Base-by-base conservation (phyloP, 2,113 vertebrate species). In the Struthio camelus region DNA sequence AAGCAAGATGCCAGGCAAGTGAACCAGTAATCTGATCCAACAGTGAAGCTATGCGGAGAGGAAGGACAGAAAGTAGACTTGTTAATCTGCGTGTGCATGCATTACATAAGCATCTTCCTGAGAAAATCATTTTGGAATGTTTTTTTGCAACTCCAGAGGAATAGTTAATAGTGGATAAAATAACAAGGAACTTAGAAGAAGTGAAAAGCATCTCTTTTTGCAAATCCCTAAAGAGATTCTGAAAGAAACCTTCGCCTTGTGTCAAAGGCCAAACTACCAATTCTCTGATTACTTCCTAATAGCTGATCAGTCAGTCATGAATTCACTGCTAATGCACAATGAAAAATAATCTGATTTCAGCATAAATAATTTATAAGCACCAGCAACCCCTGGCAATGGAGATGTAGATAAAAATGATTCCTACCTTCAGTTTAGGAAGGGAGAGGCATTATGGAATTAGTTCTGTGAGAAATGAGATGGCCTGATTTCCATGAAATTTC, bases 121-220 rank as follows among this genome's bases (percentile, higher is more conserved):
- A 76, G 78, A 59, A 89, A 94, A 40, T 65, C 54, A 30, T 30
- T 78, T 62, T 78, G 36, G 50, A 84, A 42, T 19, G 25, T 85
- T 56, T 40, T 51, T 51, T 80, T 65, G 38, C 3, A 38, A 7
- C 61, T 91, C 50, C 25, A 67, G 50, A 81, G 18, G 36, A 89
- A 75, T 84, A 91, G 71, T 36, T 90, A 89, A 79, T 76, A 42
- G 51, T 40, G 48, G 76, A 14, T 80, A 90, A 93, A 95, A 86
- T 77, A 86, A 48, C 32, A 30, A 87, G 34, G 40, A 83, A 40
- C 22, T 86, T 36, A 54, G 72, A 82, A 70, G n/a, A 73, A 24
- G 1, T 65, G 23, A 78, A 88, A 90, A 62, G 44, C 56, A 17
- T 44, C 4, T 12, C 58, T 62, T 89, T 89, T 46, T 84, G 71